Evolutionary conservation across 2,797 vertebrate species (phyloP), one percentile per base, ranked within the genome.

Genomic region (Leptodactylus fallax): DNA sequence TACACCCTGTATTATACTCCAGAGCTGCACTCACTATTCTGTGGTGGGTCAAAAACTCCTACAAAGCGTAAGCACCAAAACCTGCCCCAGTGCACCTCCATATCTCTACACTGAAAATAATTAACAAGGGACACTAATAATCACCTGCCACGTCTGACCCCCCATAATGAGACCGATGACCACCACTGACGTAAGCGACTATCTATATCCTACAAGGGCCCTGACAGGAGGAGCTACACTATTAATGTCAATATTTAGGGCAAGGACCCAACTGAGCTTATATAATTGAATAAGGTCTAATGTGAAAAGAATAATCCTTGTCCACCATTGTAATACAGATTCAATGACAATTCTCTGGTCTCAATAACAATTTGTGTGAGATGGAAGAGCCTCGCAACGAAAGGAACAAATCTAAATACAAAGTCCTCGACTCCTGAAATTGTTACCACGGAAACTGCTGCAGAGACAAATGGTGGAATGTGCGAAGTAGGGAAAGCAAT

Each of bases 401-500:
- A 19, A 82, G 13, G 47, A 27, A 27, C 76, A 76, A 17, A 82
- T 53, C 56, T 55, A 65, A 87, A 65, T 90, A 87, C 74, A 65
- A 17, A 90, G 81, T 81, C 56, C 36, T 36, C 2, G 76, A 89
- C 77, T 83, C 86, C 72, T 36, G 65, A 85, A 84, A 80, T 76
- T 71, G 85, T 89, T 91, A 72, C 90, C 83, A 87, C 88, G 91
- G 92, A 60, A 91, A 92, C 90, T 55, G 86, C 71, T 90, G 83
- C 60, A 86, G 86, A 65, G 87, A 85, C 85, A 85, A 90, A 53
- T 81, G 78, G 85, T 85, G 72, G 81, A 21, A 51, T 79, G 65
- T 67, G 56, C 86, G 17, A 71, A 76, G 63, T 80, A 89, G 85
- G 81, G 87, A 90, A 85, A 81, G 84, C 55, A 82, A 85, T 76